Evolutionary conservation across 2,888 invertebrate species (phyloP).

Genomic region (Kuschelorhynchus macadamiae): DNA sequence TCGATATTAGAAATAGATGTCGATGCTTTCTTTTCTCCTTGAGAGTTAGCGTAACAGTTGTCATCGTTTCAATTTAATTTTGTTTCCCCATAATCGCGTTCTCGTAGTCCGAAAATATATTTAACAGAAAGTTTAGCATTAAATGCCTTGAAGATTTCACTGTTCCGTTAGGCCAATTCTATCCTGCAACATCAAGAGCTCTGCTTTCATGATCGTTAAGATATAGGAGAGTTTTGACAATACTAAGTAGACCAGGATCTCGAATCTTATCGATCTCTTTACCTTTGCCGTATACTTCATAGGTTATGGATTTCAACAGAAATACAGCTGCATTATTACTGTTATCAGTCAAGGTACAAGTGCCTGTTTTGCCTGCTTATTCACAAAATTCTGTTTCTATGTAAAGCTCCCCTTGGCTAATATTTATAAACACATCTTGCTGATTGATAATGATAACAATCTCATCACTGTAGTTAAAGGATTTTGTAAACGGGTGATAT

Average conservation of each 20-base stretch:
- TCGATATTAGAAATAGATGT: slow-evolving; percentile 31
- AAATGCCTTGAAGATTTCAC: slow-evolving; percentile 1
- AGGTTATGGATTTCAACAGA: slow-evolving; percentile 41
- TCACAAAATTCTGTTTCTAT: too few relatives aligned
- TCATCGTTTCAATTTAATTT: slow-evolving; percentile 42
- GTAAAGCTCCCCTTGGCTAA: too few relatives aligned
- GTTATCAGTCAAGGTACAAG: slow-evolving; percentile 30
- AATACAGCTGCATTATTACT: slow-evolving; percentile 18
- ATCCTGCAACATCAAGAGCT: slow-evolving; percentile 36
- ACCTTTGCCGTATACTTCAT: slow-evolving; percentile 35
- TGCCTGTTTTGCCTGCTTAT: slow-evolving; percentile 14
- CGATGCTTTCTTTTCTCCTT: not conserved
- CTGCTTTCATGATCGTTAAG: slow-evolving; percentile 27
- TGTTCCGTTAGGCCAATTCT: slow-evolving; percentile 29
- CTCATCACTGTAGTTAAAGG: slow-evolving; percentile 48
- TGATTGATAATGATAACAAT: slow-evolving; percentile 51
- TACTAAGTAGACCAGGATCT: slow-evolving; percentile 46
- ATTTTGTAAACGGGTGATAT: slow-evolving; percentile 51
- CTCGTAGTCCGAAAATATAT: slow-evolving; percentile 46
- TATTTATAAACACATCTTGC: too few relatives aligned
- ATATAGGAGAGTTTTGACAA: slow-evolving; percentile 34
- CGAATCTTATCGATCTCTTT: slow-evolving; percentile 35
- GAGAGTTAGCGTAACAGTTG: not conserved
- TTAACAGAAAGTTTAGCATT: slow-evolving; percentile 43
- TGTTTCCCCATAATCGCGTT: slow-evolving; percentile 36